Percentiles rank a stretch among this genome's conserved stretches.
Conservation (phyloP, 2,888 invertebrate species). For the Drosophila melanosoma region DNA sequence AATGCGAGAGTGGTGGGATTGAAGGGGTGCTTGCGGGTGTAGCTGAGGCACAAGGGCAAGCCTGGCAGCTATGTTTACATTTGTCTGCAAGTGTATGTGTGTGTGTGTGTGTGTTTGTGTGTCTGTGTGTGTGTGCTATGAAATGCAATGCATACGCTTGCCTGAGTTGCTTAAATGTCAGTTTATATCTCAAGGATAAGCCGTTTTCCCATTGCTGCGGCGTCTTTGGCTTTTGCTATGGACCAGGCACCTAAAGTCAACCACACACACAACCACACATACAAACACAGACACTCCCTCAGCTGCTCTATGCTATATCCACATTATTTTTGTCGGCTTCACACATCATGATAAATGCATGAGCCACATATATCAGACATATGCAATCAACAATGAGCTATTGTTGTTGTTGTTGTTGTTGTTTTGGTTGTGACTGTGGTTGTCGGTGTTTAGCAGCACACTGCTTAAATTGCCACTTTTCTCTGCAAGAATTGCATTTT, state of each 20-base stretch:
- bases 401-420: constrained; percentile 4
- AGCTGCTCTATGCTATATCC: constrained; percentile 20
- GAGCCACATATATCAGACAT: constrained; percentile 34
- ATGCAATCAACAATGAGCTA: constrained; percentile 30
- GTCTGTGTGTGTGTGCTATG: constrained; percentile 23
- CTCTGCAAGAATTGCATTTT: constrained; percentile 39
- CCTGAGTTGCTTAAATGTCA: constrained; percentile 79
- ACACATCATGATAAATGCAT: constrained; percentile 64
- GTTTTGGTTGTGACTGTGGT: not conserved
- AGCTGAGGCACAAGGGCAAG: constrained; percentile 50
- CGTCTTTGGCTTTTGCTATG: constrained; percentile 54
- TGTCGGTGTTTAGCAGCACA: constrained; percentile 9
- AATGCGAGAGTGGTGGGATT: constrained; percentile 22
- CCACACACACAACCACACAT: constrained; percentile 7
- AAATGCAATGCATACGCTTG: constrained; percentile 67
- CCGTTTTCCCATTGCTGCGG: constrained; percentile 70
- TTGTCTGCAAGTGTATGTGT: constrained; percentile 36
- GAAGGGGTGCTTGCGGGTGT: not conserved
- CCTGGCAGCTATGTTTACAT: constrained; percentile 61
- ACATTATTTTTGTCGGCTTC: constrained; percentile 60
- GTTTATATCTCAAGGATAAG: constrained; percentile 82
- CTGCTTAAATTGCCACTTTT: constrained; percentile 32
- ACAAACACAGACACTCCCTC: constrained; percentile 4
- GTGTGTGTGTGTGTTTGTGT: constrained; percentile 30
- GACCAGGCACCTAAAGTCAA: constrained; percentile 23